Evolutionary conservation across 2,113 vertebrate species (phyloP).

Genomic region (Haemorhous mexicanus): DNA sequence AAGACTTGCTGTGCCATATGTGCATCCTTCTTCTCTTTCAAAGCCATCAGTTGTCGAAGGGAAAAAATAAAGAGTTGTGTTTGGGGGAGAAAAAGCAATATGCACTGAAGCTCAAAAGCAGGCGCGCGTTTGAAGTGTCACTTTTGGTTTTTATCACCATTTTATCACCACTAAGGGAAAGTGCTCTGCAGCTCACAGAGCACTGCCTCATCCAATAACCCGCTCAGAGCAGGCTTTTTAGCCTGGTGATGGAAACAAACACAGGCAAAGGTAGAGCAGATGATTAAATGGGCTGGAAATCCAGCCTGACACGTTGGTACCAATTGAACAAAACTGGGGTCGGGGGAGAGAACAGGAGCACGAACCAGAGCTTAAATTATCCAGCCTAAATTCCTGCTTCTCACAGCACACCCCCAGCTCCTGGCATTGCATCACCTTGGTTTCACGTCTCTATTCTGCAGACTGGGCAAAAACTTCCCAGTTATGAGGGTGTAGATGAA

Average conservation of each 20-base stretch:
- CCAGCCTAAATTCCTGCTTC: neutral
- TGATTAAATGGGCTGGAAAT: conserved; percentile 64
- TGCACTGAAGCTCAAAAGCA: neutral
- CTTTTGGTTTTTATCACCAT: conserved; percentile 60
- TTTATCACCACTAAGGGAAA: conserved; percentile 55
- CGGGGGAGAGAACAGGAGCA: neutral
- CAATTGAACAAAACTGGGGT: conserved; percentile 23
- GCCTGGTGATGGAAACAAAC: conserved; percentile 43
- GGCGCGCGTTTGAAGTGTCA: conserved; percentile 54
- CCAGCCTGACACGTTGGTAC: conserved; percentile 35
- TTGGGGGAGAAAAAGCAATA: conserved; percentile 17
- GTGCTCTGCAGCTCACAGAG: conserved; percentile 8
- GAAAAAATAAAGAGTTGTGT: neutral
- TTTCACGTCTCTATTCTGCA: neutral
- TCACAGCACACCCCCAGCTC: neutral
- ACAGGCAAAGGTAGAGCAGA: conserved; percentile 22
- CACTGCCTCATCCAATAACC: conserved; percentile 43
- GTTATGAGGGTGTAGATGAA: neutral
- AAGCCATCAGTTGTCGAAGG: neutral
- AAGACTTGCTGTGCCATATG: neutral
- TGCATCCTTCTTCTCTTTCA: neutral
- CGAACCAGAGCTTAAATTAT: neutral
- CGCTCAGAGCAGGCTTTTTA: neutral
- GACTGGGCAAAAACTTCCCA: neutral
- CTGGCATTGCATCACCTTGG: neutral